phyloP scores from a whole-genome alignment of 2,888 invertebrate species.

The Drosophila cognata region DNA sequence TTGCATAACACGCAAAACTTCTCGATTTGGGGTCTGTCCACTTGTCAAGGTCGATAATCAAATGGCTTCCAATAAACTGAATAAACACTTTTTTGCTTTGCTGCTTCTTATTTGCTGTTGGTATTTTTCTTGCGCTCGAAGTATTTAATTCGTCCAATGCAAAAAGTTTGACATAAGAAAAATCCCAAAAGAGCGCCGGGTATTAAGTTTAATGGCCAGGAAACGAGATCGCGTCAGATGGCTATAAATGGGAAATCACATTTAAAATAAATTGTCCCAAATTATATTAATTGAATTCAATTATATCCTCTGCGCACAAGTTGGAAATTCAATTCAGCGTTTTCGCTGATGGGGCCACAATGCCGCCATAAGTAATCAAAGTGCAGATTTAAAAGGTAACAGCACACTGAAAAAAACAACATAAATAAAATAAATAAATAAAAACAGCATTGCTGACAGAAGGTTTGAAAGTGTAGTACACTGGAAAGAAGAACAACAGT shows the following conservation, averaged over 20 bases:
- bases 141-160: constrained; percentile 64
- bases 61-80: constrained; percentile 54
- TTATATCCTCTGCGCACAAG: constrained; percentile 43
- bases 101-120: constrained; percentile 24
- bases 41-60: constrained; percentile 52
- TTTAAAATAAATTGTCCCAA: constrained; percentile 66
- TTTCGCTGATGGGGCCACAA: constrained; percentile 4
- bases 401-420: not conserved
- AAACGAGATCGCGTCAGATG: constrained; percentile 1
- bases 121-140: constrained; percentile 41
- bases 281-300: constrained; percentile 71
- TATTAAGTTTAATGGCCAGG: constrained; percentile 28
- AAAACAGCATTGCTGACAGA: constrained; percentile 3
- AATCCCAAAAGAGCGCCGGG: constrained; percentile 34
- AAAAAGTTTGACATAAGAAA: constrained; percentile 53
- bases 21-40: constrained; percentile 3
- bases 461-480: not conserved
- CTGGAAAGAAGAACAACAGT: not conserved
- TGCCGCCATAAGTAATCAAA: constrained; percentile 4
- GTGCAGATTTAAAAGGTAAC: not conserved
- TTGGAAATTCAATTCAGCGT: constrained; percentile 55
- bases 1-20: not conserved
- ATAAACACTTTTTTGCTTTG: constrained; percentile 51
- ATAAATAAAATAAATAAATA: not conserved
- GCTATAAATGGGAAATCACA: constrained; percentile 60